phyloP scores from a whole-genome alignment of 2,113 vertebrate genomes.

The Scartelaos histophorus region DNA sequence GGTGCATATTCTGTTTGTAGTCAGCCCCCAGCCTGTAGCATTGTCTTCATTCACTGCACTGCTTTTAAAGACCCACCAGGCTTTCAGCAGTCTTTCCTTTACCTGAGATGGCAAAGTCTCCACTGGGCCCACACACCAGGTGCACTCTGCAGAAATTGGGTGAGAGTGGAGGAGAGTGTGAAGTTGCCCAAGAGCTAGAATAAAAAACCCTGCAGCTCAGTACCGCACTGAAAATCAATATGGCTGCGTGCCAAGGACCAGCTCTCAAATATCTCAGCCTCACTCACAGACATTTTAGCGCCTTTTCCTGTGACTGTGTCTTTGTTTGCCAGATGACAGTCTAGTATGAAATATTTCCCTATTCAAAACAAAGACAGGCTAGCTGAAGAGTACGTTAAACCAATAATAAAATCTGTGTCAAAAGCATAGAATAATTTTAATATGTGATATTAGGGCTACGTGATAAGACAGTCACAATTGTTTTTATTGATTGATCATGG shows the following conservation, averaged over 20 bases:
- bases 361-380: background rate
- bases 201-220: constrained; percentile 40
- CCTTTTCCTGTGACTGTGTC: background rate
- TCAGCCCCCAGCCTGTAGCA: constrained; percentile 13
- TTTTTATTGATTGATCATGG: too few species aligned
- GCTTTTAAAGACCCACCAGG: constrained; percentile 16
- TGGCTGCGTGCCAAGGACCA: constrained; percentile 52
- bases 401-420: background rate
- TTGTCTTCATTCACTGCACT: background rate
- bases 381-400: background rate
- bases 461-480: too few species aligned
- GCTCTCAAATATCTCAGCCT: constrained; percentile 31
- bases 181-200: constrained; percentile 46
- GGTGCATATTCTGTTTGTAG: background rate
- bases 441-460: too few species aligned
- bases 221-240: constrained; percentile 54
- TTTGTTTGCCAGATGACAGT: constrained; percentile 1
- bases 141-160: constrained; percentile 39
- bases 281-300: constrained; percentile 19
- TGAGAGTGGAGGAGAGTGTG: constrained; percentile 23
- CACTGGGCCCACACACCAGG: constrained; percentile 40
- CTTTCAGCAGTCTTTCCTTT: constrained; percentile 22
- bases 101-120: constrained; percentile 20
- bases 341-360: background rate
- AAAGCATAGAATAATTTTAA: background rate